Percentiles rank a stretch among this genome's conserved stretches.
Evolutionary conservation across 2,888 invertebrate species (phyloP).

Genomic region (Resseliella maxima): DNA sequence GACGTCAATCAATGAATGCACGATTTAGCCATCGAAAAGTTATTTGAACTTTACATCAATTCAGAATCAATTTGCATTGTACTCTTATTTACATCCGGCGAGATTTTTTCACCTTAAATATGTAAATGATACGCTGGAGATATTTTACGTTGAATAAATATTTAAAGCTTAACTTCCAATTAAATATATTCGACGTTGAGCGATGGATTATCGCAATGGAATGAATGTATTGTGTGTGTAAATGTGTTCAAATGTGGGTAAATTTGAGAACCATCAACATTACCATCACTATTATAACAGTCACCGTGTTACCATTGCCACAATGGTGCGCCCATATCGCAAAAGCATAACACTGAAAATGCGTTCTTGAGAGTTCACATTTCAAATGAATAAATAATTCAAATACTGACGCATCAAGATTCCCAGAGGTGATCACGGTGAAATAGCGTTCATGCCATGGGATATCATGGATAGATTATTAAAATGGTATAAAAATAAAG

Average conservation of each 20-base stretch:
- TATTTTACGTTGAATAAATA: slow-evolving; percentile 10
- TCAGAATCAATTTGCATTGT: slow-evolving; percentile 29
- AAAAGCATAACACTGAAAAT: not conserved
- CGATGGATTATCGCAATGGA: not conserved
- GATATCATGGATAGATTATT: slow-evolving; percentile 23
- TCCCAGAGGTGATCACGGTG: slow-evolving; percentile 2
- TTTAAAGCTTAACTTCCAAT: not conserved
- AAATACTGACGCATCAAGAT: not conserved
- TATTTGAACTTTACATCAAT: slow-evolving; percentile 32
- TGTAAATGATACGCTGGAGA: slow-evolving; percentile 36
- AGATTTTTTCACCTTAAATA: slow-evolving; percentile 29
- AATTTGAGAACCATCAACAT: too few species aligned
- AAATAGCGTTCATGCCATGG: not conserved
- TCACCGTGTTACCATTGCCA: too few species aligned
- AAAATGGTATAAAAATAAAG: slow-evolving; percentile 20
- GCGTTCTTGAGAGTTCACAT: not conserved
- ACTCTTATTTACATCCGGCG: slow-evolving; percentile 2
- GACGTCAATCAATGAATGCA: not conserved
- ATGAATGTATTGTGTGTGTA: not conserved
- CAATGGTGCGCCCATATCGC: too few species aligned
- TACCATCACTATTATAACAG: too few species aligned
- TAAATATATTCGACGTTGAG: not conserved
- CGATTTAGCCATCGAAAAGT: slow-evolving; percentile 30
- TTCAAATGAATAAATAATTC: slow-evolving; percentile 31
- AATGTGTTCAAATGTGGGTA: too few species aligned